Percentiles rank a stretch among this genome's conserved stretches.
phyloP scores from a whole-genome alignment of 2,797 vertebrate genomes.

The Myiotriccus ornatus region DNA sequence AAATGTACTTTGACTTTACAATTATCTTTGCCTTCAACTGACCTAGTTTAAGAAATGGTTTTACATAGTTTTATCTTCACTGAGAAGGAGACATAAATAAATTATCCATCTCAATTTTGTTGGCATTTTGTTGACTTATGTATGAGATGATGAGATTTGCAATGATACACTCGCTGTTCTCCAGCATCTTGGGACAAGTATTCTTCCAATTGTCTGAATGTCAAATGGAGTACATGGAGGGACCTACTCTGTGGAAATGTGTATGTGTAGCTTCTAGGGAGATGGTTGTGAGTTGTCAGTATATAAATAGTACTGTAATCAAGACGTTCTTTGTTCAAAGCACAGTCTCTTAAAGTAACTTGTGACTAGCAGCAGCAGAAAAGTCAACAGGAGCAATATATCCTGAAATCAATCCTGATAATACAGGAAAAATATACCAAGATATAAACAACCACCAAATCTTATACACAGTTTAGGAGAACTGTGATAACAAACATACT shows the following conservation, averaged over 20 bases:
- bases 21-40: conserved; percentile 5
- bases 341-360: neutral
- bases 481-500: neutral
- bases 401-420: neutral
- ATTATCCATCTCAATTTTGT: conserved; percentile 33
- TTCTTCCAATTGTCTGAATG: neutral
- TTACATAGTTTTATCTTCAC: conserved; percentile 15
- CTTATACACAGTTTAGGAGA: neutral
- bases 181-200: neutral
- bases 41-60: conserved; percentile 25
- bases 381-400: neutral
- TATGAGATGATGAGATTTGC: conserved; percentile 1
- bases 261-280: neutral
- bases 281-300: neutral
- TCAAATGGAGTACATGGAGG: neutral
- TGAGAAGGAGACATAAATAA: conserved; percentile 29
- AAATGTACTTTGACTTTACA: conserved; percentile 24
- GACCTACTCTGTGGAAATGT: neutral
- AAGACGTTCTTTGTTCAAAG: neutral
- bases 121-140: conserved; percentile 45
- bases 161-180: neutral
- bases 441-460: neutral
- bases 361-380: neutral
- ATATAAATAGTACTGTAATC: neutral
- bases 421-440: neutral